Evolutionary conservation across 2,797 vertebrate species (phyloP).

Genomic region (Ibycter americanus): DNA sequence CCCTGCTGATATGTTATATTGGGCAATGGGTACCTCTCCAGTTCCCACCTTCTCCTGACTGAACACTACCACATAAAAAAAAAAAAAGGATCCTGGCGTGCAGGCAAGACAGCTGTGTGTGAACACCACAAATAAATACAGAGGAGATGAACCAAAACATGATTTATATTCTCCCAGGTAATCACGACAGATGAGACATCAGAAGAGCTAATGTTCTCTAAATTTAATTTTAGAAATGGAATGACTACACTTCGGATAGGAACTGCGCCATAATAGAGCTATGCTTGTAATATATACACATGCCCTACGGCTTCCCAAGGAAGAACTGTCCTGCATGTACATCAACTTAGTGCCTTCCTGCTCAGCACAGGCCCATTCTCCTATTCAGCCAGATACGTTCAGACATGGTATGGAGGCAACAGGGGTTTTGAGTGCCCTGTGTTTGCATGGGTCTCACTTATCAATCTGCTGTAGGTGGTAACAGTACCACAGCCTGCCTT

Average conservation of each 20-base stretch:
- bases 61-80: neutral
- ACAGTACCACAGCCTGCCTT: neutral
- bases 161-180: neutral
- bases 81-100: neutral
- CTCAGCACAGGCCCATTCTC: neutral
- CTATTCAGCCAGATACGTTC: neutral
- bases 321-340: neutral
- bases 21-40: neutral
- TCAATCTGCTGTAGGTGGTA: neutral
- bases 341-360: neutral
- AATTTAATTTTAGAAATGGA: conserved; percentile 20
- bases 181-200: conserved; percentile 26
- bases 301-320: neutral
- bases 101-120: neutral
- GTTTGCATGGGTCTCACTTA: neutral
- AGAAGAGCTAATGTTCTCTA: conserved; percentile 32
- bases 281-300: neutral
- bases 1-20: neutral
- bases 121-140: neutral
- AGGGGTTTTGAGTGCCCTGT: neutral
- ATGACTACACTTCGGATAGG: neutral
- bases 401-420: neutral
- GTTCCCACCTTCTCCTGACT: neutral
- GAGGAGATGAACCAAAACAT: neutral
- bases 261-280: neutral